phyloP scores from a whole-genome alignment of 2,888 invertebrate genomes.

The Pandemis corylana region DNA sequence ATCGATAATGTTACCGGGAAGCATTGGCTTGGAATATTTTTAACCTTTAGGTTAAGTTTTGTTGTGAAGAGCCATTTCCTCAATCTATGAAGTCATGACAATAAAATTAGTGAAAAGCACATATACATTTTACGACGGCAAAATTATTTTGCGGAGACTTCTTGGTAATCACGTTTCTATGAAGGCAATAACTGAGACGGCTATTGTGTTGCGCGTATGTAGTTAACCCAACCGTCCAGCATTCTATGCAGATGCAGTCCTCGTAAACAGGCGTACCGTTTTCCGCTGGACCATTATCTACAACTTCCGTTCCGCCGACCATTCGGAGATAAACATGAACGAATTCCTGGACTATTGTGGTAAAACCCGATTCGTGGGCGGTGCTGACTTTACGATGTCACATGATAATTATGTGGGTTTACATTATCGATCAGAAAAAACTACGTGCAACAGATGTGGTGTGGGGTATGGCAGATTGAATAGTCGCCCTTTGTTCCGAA shows the following conservation, averaged over 20 bases:
- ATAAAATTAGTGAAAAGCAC: not conserved
- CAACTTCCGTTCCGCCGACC: slow-evolving; percentile 28
- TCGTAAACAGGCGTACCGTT: slow-evolving; percentile 21
- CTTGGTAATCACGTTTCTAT: not conserved
- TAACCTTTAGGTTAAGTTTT: not conserved
- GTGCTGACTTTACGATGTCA: slow-evolving; percentile 1
- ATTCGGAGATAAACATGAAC: slow-evolving; percentile 28
- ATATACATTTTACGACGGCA: no score
- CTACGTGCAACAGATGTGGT: slow-evolving; percentile 27
- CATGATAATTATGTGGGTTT: not conserved
- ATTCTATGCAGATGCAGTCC: slow-evolving; percentile 2
- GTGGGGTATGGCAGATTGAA: slow-evolving; percentile 21
- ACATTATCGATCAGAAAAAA: slow-evolving; percentile 1
- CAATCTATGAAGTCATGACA: not conserved
- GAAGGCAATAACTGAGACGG: not conserved
- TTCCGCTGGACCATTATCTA: slow-evolving; percentile 31
- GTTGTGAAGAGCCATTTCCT: not conserved
- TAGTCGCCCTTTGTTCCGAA: slow-evolving; percentile 20
- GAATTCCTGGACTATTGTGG: slow-evolving; percentile 28
- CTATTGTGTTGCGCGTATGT: not conserved
- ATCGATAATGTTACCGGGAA: slow-evolving; percentile 22
- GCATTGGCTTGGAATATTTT: slow-evolving; percentile 3
- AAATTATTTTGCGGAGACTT: not conserved
- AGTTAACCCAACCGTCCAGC: slow-evolving; percentile 1
- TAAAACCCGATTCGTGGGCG: slow-evolving; percentile 12